Conservation (phyloP, 2,113 vertebrate species). For the Eptesicus fuscus region DNA sequence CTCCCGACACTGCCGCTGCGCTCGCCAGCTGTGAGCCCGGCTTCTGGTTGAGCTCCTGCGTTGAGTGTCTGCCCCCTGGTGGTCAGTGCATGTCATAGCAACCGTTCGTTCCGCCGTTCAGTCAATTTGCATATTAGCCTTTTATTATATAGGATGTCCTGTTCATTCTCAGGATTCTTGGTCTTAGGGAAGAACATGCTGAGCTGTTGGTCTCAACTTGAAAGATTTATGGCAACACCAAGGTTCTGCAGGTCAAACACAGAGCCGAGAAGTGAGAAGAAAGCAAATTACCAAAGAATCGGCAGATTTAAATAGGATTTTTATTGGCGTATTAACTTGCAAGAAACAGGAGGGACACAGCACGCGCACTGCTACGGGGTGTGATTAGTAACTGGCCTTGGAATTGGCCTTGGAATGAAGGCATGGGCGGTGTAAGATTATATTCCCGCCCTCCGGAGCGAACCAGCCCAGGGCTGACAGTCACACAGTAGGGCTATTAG, state of each 20-base stretch:
- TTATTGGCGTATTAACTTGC: slow-evolving; percentile 24
- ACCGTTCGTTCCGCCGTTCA: fast-evolving
- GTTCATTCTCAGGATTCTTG: neutral
- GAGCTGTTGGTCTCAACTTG: slow-evolving; percentile 1
- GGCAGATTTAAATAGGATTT: slow-evolving; percentile 14
- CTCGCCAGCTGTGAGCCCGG: no score
- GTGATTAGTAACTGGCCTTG: slow-evolving; percentile 28
- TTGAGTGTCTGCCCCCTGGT: no score
- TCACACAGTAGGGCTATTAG: neutral
- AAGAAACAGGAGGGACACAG: slow-evolving; percentile 11
- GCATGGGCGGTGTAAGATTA: neutral
- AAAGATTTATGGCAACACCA: slow-evolving; percentile 22
- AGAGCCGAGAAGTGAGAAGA: neutral
- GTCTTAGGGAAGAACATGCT: neutral
- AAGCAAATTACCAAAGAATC: neutral
- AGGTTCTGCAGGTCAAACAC: neutral
- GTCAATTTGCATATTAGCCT: no score
- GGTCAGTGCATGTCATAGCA: no score
- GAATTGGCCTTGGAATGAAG: slow-evolving; percentile 35
- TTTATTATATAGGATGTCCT: neutral
- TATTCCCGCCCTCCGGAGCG: neutral
- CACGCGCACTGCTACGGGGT: neutral
- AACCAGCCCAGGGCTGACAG: neutral
- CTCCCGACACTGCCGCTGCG: no score
- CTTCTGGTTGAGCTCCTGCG: no score